These are phyloP conservation scores for Lasiurus borealis DNA, from an alignment of 2,113 vertebrate genomes.

Conservation along the genomic window DNA sequence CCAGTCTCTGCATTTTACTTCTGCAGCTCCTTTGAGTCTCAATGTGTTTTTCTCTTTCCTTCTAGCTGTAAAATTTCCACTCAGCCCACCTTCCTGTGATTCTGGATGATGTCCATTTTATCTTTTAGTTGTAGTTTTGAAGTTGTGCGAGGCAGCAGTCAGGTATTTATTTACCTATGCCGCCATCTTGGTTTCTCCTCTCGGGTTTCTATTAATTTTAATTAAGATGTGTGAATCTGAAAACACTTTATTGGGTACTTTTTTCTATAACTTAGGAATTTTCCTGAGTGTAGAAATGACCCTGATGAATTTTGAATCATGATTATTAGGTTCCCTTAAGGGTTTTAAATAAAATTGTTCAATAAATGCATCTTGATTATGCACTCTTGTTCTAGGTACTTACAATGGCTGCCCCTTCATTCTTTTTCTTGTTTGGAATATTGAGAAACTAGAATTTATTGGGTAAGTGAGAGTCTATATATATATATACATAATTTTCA, in stretches of 20 bases:
- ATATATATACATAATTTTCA: background rate
- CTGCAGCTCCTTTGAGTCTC: no score
- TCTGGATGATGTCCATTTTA: no score
- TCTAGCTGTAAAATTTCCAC: no score
- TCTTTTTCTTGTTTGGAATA: constrained; percentile 25
- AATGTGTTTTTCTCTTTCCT: no score
- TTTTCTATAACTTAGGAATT: constrained; percentile 19
- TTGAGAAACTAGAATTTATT: constrained; percentile 18
- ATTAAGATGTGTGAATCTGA: background rate
- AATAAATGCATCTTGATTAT: constrained; percentile 1
- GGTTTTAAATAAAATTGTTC: constrained; percentile 38
- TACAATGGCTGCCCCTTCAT: background rate
- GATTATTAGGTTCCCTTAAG: background rate
- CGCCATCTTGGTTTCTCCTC: no score
- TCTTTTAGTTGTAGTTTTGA: no score
- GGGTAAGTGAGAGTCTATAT: background rate
- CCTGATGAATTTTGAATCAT: background rate
- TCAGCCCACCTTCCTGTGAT: no score
- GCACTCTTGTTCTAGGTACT: background rate
- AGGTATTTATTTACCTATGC: no score
- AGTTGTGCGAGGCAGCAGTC: no score
- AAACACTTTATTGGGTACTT: background rate
- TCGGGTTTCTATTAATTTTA: background rate
- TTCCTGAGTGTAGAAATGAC: background rate
- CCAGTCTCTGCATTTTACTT: no score